Conservation (phyloP, 2,797 vertebrate genomes). For the Babyrousa celebensis region DNA sequence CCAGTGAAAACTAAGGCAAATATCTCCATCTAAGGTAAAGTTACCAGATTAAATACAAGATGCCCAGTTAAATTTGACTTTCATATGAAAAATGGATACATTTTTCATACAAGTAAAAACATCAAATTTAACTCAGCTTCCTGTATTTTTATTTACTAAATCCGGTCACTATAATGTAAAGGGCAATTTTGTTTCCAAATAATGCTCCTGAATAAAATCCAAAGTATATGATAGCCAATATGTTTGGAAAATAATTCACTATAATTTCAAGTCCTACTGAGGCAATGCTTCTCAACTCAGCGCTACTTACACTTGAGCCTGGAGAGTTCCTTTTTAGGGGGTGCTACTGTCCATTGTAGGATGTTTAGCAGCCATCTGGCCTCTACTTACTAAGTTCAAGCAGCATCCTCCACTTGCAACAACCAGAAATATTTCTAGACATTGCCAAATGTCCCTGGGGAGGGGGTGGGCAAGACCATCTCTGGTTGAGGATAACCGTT, state of each 20-base stretch:
- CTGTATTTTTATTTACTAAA: slow-evolving; percentile 37
- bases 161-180: not conserved
- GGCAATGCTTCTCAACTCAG: not conserved
- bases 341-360: no score
- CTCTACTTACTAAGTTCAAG: not conserved
- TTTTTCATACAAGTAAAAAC: slow-evolving; percentile 62
- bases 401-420: not conserved
- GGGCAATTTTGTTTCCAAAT: slow-evolving; percentile 65
- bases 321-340: not conserved
- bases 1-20: slow-evolving; percentile 36
- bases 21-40: not conserved
- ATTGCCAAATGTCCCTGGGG: not conserved
- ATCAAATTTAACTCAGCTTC: slow-evolving; percentile 51
- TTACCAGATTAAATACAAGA: slow-evolving; percentile 65
- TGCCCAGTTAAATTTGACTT: slow-evolving; percentile 65
- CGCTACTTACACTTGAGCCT: not conserved
- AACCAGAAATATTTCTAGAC: slow-evolving; percentile 27
- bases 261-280: slow-evolving; percentile 33
- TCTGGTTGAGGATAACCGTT: not conserved
- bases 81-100: slow-evolving; percentile 39
- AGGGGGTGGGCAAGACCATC: not conserved
- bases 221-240: not conserved
- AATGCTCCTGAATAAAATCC: slow-evolving; percentile 23
- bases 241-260: slow-evolving; percentile 43
- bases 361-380: no score